These are phyloP conservation scores for Cylindroiulus punctatus DNA, from an alignment of 2,888 invertebrate genomes.

Conservation along the genomic window DNA sequence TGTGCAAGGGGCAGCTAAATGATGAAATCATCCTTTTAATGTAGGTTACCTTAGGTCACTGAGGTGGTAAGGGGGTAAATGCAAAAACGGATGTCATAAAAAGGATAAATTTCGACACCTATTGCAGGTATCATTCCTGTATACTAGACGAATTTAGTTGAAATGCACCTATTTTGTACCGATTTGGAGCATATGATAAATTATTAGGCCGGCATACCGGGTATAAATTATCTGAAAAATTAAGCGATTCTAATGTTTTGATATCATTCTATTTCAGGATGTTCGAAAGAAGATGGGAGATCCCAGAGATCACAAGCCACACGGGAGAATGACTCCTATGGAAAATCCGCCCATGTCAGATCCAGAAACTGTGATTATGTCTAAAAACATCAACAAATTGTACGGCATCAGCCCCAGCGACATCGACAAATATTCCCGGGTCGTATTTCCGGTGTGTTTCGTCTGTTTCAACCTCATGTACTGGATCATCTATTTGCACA, in stretches of 20 bases:
- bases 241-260: slow-evolving; percentile 3
- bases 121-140: too few relatives aligned
- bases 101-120: too few relatives aligned
- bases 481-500: slow-evolving; percentile 96
- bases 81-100: too few relatives aligned
- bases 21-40: too few relatives aligned
- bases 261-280: slow-evolving; percentile 72
- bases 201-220: too few relatives aligned
- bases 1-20: too few relatives aligned
- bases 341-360: slow-evolving; percentile 54
- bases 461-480: slow-evolving; percentile 98
- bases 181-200: too few relatives aligned
- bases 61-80: too few relatives aligned
- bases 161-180: too few relatives aligned
- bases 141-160: too few relatives aligned
- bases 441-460: slow-evolving; percentile 98
- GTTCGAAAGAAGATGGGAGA: slow-evolving; percentile 95
- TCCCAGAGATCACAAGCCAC: slow-evolving; percentile 84
- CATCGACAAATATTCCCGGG: slow-evolving; percentile 98
- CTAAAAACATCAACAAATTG: slow-evolving; percentile 81
- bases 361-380: slow-evolving; percentile 54
- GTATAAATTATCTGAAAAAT: too few relatives aligned
- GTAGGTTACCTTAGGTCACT: too few relatives aligned
- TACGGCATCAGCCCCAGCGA: slow-evolving; percentile 93
- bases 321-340: slow-evolving; percentile 54